Conservation (phyloP, 2,888 invertebrate species). For the Dorcus parallelipipedus region DNA sequence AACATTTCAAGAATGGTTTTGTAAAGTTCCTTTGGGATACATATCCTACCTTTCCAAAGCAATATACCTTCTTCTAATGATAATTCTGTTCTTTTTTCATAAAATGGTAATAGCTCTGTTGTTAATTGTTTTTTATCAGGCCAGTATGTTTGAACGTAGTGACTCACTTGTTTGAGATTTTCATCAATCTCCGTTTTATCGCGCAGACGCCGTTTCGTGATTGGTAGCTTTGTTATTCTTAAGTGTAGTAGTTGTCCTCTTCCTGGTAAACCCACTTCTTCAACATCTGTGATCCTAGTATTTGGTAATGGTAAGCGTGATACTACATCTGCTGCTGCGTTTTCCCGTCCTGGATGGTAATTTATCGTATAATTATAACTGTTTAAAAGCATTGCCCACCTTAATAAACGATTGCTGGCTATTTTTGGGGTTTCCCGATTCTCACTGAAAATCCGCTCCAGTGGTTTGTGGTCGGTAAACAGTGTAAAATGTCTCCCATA, state of each 20-base stretch:
- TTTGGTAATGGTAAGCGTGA: neutral
- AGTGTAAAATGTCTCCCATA: conserved; percentile 6
- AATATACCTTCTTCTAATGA: conserved; percentile 3
- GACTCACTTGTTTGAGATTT: neutral
- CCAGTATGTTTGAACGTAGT: neutral
- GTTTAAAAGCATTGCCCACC: conserved; percentile 13
- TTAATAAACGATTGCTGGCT: neutral
- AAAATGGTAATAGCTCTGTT: conserved; percentile 2
- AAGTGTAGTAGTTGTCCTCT: too few relatives aligned
- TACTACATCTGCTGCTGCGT: neutral
- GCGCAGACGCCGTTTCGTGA: neutral
- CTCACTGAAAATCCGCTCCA: conserved; percentile 5
- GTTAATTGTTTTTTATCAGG: neutral
- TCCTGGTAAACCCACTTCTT: conserved; percentile 1
- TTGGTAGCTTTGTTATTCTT: too few relatives aligned
- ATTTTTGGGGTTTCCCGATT: conserved; percentile 7
- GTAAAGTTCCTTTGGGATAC: neutral
- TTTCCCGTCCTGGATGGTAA: conserved; percentile 5
- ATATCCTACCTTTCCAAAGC: conserved; percentile 8
- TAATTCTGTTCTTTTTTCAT: conserved; percentile 8
- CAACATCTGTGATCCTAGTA: neutral
- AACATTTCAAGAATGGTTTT: too few relatives aligned
- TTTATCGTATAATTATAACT: conserved; percentile 8
- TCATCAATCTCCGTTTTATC: neutral
- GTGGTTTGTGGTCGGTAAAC: conserved; percentile 9